Evolutionary conservation across 2,113 vertebrate genomes (phyloP).

Genomic region (Chunga burmeisteri): DNA sequence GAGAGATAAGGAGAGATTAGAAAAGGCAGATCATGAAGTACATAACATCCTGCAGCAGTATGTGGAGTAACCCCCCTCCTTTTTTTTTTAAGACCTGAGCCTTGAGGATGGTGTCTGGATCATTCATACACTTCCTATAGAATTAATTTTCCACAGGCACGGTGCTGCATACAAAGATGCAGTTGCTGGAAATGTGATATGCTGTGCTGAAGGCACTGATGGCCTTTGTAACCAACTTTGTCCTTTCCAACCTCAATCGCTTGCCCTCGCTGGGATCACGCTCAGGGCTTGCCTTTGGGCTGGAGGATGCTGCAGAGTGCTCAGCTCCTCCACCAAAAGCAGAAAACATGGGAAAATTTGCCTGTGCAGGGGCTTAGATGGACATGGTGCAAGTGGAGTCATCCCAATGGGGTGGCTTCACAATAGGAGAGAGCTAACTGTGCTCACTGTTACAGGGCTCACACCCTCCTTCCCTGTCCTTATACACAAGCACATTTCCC

Average conservation of each 20-base stretch:
- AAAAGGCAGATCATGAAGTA: slow-evolving; percentile 50
- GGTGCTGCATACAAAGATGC: not conserved
- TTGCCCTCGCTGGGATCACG: fast-evolving
- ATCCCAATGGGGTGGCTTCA: fast-evolving
- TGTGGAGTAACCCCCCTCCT: not conserved
- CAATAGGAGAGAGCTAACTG: not conserved
- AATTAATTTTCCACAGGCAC: not conserved
- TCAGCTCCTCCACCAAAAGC: not conserved
- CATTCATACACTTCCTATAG: not conserved
- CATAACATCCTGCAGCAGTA: slow-evolving; percentile 32
- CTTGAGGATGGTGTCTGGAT: not conserved
- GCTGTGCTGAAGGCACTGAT: not conserved
- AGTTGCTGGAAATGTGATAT: not conserved
- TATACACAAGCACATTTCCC: not conserved
- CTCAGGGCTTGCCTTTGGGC: not conserved
- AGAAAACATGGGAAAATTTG: not conserved
- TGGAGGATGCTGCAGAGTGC: not conserved
- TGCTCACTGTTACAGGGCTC: not conserved
- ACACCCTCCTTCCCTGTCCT: fast-evolving
- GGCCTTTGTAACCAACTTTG: not conserved
- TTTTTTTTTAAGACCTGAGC: not conserved
- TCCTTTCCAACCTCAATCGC: not conserved
- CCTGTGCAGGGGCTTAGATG: not conserved
- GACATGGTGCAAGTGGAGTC: not conserved
- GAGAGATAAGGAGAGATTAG: slow-evolving; percentile 42